Percentiles rank a stretch among this genome's conserved stretches.
Evolutionary conservation across 2,113 vertebrate genomes (phyloP).

Genomic region (Embiotoca jacksoni): DNA sequence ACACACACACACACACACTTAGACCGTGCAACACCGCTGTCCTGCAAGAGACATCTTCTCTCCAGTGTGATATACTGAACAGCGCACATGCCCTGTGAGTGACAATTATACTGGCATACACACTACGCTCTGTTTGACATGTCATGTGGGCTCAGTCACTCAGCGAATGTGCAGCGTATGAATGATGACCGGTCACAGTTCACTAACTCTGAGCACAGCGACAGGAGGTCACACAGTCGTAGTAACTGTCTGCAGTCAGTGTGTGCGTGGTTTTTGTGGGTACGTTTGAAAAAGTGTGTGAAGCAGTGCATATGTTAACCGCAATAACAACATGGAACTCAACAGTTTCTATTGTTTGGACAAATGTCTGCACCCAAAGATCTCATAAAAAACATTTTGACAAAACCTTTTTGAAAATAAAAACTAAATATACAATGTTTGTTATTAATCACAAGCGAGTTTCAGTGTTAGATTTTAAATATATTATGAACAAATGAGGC

Average conservation of each 20-base stretch:
- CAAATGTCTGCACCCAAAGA: background rate
- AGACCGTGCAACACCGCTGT: conserved; percentile 4
- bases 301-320: conserved; percentile 31
- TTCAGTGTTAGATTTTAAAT: background rate
- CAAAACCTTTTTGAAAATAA: background rate
- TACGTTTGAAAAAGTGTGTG: conserved; percentile 19
- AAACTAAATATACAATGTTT: background rate
- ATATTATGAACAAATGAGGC: no score
- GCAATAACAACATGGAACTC: conserved; percentile 31
- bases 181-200: conserved; percentile 46
- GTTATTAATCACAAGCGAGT: background rate
- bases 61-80: conserved; percentile 12
- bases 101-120: conserved; percentile 35
- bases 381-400: background rate
- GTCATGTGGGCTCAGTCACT: conserved; percentile 51
- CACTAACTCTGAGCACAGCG: conserved; percentile 40
- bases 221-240: conserved; percentile 40
- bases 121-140: conserved; percentile 35
- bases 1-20: conserved; percentile 22
- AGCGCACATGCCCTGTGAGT: background rate
- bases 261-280: background rate
- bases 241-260: background rate
- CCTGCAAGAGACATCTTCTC: conserved; percentile 12
- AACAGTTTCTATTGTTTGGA: conserved; percentile 18
- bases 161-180: conserved; percentile 27